Percentiles rank a stretch among this genome's conserved stretches.
phyloP scores from a whole-genome alignment of 2,797 vertebrate species.

The Anomalospiza imberbis region DNA sequence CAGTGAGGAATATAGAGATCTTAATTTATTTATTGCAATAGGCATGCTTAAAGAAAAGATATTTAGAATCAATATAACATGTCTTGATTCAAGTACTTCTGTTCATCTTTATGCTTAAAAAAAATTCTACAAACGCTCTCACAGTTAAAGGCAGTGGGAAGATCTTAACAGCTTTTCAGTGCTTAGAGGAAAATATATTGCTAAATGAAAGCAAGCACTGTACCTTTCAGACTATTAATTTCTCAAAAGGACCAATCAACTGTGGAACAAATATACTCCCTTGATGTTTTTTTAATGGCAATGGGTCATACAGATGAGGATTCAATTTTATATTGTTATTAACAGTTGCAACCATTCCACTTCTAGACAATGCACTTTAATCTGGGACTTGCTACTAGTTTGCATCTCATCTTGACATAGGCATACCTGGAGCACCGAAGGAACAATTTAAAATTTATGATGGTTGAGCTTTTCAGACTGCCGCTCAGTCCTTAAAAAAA shows the following conservation, averaged over 20 bases:
- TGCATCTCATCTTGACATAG: not conserved
- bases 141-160: not conserved
- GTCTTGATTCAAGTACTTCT: not conserved
- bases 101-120: not conserved
- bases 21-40: not conserved
- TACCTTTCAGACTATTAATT: not conserved
- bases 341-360: not conserved
- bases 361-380: not conserved
- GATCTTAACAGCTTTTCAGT: not conserved
- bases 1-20: not conserved
- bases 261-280: not conserved
- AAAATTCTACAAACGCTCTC: accelerated
- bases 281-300: not conserved
- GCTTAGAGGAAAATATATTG: not conserved
- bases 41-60: not conserved
- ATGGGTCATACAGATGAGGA: not conserved
- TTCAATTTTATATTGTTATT: not conserved
- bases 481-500: not conserved
- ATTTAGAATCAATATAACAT: not conserved
- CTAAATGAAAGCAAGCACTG: not conserved
- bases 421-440: not conserved
- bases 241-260: not conserved
- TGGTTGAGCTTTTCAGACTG: not conserved
- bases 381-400: not conserved
- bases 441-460: not conserved